A percentile compares a stretch with the other conserved stretches of the same genome.
phyloP scores from a whole-genome alignment of 2,113 vertebrate genomes.

The Anas platyrhynchos region DNA sequence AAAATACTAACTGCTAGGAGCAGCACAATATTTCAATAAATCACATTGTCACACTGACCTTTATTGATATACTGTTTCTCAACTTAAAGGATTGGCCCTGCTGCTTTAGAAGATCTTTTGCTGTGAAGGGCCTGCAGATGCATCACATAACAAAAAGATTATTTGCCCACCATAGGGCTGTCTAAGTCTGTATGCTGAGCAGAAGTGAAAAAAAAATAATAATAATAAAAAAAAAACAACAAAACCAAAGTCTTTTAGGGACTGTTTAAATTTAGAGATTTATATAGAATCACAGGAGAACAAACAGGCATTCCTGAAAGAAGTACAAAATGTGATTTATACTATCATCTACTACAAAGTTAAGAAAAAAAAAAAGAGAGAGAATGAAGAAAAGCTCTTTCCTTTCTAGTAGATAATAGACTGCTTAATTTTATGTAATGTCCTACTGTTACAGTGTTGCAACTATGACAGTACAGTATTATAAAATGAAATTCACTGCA shows the following conservation, averaged over 20 bases:
- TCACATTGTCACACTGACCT: constrained; percentile 77
- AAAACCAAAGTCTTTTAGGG: background rate
- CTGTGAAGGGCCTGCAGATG: constrained; percentile 57
- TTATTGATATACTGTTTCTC: constrained; percentile 75
- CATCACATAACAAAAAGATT: constrained; percentile 57
- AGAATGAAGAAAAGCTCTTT: background rate
- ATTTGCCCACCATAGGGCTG: constrained; percentile 41
- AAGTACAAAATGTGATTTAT: constrained; percentile 8
- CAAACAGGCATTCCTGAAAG: background rate
- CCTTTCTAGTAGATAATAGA: background rate
- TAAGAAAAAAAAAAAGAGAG: background rate
- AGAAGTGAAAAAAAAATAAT: background rate
- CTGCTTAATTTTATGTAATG: constrained; percentile 14
- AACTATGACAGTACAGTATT: background rate
- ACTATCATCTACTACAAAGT: background rate
- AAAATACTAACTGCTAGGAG: constrained; percentile 67
- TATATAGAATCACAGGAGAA: constrained; percentile 10
- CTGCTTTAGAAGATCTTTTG: constrained; percentile 72
- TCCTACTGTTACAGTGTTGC: background rate
- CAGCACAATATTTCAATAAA: constrained; percentile 71
- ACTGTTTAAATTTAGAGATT: constrained; percentile 1
- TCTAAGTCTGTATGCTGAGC: constrained; percentile 44
- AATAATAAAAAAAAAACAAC: too few relatives aligned
- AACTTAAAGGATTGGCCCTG: constrained; percentile 60
- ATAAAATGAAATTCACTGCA: constrained; percentile 6